These are phyloP conservation scores for Drosophila fungiperda DNA, from an alignment of 2,888 invertebrate genomes.

Conservation along the genomic window DNA sequence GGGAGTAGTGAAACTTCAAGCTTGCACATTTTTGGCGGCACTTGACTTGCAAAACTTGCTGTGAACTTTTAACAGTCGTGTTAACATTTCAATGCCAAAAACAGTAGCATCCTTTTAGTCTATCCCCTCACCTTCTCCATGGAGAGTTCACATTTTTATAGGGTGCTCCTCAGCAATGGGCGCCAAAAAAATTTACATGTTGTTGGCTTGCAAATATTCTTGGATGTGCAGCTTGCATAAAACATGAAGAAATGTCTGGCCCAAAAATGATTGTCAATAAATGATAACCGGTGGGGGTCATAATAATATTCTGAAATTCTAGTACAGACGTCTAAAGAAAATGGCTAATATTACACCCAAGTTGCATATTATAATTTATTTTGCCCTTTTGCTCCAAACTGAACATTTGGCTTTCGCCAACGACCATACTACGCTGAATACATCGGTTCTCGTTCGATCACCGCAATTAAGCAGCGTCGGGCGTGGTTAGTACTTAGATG, in stretches of 20 bases:
- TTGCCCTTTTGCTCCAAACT: neutral
- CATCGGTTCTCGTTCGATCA: conserved; percentile 28
- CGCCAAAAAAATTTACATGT: conserved; percentile 47
- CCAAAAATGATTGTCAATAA: conserved; percentile 41
- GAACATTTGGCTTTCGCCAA: neutral
- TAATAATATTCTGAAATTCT: conserved; percentile 5
- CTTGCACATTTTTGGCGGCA: conserved; percentile 42
- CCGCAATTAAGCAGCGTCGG: conserved; percentile 34
- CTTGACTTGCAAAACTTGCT: conserved; percentile 57
- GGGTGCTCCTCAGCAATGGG: conserved; percentile 26
- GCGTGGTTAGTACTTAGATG: conserved; percentile 32
- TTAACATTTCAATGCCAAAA: conserved; percentile 14
- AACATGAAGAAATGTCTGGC: conserved; percentile 68
- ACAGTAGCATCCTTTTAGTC: neutral
- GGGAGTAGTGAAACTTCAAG: conserved; percentile 6
- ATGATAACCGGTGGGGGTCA: neutral
- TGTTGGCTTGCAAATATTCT: conserved; percentile 31
- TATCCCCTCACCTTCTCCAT: conserved; percentile 4
- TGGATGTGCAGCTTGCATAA: conserved; percentile 64
- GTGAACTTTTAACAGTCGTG: conserved; percentile 65
- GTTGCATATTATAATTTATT: neutral
- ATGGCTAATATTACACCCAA: neutral
- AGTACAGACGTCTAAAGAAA: conserved; percentile 12
- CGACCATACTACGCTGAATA: conserved; percentile 29
- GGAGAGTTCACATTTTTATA: conserved; percentile 35